phyloP scores from a whole-genome alignment of 2,888 invertebrate genomes.

The Mellilla xanthometata region DNA sequence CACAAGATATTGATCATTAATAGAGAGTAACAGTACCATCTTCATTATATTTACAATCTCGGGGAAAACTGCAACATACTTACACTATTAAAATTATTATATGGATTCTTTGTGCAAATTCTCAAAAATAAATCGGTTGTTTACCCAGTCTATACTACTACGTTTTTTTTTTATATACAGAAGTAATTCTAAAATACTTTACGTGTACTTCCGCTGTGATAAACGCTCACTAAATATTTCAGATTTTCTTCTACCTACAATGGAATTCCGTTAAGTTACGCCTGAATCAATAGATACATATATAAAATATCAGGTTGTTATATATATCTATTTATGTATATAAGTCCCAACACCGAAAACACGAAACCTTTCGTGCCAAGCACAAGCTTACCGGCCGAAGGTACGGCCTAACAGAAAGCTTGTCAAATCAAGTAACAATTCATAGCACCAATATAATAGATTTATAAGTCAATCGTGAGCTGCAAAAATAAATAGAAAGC shows the following conservation, averaged over 20 bases:
- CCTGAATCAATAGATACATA: no score
- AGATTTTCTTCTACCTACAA: no score
- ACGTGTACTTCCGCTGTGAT: no score
- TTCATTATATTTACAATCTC: background rate
- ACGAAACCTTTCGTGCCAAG: background rate
- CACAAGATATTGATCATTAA: constrained; percentile 16
- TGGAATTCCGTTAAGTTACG: no score
- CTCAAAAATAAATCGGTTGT: no score
- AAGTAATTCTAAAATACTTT: no score
- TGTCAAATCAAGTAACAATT: constrained; percentile 5
- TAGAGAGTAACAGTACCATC: constrained; percentile 7
- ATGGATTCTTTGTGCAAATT: background rate
- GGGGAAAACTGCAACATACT: background rate
- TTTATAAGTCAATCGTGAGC: constrained; percentile 1
- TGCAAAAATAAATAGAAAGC: constrained; percentile 16
- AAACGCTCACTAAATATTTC: no score
- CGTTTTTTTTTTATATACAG: no score
- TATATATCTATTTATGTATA: no score
- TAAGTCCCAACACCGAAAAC: background rate
- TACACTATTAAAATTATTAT: no score
- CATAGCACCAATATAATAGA: constrained; percentile 3
- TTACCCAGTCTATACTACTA: no score
- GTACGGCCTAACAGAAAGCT: constrained; percentile 1
- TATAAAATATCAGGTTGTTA: no score
- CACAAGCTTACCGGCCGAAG: background rate